A percentile compares a stretch with the other conserved stretches of the same genome.
These are phyloP conservation scores for Cyrtonyx montezumae DNA, from an alignment of 2,113 vertebrate genomes.

Conservation along the genomic window DNA sequence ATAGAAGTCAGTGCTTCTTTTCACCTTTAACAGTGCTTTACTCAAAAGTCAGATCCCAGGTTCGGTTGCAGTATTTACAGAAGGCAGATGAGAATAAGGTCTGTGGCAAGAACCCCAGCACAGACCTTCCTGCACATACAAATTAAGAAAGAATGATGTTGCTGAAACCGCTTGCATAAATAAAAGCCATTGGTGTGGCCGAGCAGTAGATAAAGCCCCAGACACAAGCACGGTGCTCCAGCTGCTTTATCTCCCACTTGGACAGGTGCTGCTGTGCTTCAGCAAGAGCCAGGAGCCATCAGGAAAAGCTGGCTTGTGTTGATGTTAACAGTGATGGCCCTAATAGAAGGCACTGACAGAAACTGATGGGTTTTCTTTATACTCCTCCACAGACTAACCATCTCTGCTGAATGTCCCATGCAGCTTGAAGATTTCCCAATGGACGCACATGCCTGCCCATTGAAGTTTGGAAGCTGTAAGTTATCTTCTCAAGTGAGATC, in stretches of 20 bases:
- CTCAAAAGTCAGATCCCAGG: neutral
- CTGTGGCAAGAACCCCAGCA: neutral
- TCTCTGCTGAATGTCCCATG: slow-evolving; percentile 98
- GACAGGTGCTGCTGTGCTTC: neutral
- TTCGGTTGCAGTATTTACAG: neutral
- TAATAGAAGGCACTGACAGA: neutral
- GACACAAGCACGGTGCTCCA: neutral
- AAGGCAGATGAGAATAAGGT: neutral
- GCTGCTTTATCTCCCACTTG: neutral
- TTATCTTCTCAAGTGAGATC: slow-evolving; percentile 61
- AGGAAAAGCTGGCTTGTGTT: neutral
- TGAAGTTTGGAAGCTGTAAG: slow-evolving; percentile 99
- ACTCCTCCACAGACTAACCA: slow-evolving; percentile 86
- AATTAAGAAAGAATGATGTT: neutral
- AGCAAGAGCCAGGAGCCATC: neutral
- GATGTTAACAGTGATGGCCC: neutral
- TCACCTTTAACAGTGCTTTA: neutral
- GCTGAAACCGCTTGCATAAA: neutral
- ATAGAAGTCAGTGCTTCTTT: neutral
- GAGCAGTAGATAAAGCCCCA: neutral
- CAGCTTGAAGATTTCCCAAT: slow-evolving; percentile 98
- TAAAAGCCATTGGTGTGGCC: neutral
- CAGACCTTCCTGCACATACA: neutral
- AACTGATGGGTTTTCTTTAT: neutral
- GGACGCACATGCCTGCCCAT: slow-evolving; percentile 96